Conservation (phyloP, 2,113 vertebrate species). For the Narcine bancroftii region DNA sequence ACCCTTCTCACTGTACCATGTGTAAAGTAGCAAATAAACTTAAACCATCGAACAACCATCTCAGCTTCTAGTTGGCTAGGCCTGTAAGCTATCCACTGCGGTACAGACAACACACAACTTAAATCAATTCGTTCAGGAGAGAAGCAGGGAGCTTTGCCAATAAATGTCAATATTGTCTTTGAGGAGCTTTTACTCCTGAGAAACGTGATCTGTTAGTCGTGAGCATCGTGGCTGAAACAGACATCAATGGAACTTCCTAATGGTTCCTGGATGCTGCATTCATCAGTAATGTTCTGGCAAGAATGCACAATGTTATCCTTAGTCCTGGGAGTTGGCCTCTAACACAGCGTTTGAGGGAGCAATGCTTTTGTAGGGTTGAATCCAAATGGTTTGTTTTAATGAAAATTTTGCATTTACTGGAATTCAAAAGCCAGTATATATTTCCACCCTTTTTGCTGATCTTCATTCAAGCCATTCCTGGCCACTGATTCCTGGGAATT, state of each 20-base stretch:
- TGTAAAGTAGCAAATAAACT: no score
- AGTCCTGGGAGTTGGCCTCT: not conserved
- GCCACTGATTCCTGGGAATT: no score
- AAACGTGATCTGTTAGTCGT: not conserved
- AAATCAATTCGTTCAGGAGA: not conserved
- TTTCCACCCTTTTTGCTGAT: not conserved
- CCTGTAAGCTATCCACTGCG: no score
- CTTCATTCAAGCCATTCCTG: not conserved
- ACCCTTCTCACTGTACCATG: no score
- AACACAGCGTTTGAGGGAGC: not conserved
- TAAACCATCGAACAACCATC: no score
- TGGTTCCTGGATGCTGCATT: not conserved
- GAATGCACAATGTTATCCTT: not conserved
- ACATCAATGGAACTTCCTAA: not conserved
- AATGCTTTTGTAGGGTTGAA: not conserved
- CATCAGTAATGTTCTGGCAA: not conserved
- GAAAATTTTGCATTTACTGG: not conserved
- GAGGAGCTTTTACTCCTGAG: not conserved
- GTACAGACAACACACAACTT: no score
- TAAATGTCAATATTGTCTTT: not conserved
- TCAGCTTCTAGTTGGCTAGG: no score
- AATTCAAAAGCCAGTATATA: not conserved
- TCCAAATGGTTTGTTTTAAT: not conserved
- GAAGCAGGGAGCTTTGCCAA: not conserved
- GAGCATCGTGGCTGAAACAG: not conserved